Conservation (phyloP, 2,797 vertebrate species). For the Trachurus trachurus region DNA sequence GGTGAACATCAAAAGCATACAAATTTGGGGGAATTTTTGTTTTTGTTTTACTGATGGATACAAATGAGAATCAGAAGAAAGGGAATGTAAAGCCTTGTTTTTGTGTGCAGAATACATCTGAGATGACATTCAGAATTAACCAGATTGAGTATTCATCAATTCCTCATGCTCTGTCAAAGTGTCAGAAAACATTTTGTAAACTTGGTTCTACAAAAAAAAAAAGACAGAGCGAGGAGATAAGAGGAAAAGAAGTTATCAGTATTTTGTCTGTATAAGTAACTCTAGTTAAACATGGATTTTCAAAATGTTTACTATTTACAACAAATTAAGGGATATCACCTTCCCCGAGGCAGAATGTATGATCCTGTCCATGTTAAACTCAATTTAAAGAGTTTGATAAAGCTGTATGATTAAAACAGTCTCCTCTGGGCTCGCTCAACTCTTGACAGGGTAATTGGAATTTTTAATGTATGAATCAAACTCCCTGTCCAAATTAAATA, state of each 20-base stretch:
- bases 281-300: constrained; percentile 78
- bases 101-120: background rate
- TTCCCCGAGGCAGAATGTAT: constrained; percentile 77
- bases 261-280: constrained; percentile 62
- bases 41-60: constrained; percentile 7
- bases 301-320: constrained; percentile 79
- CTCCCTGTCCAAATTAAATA: constrained; percentile 82
- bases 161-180: constrained; percentile 16
- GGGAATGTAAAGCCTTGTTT: constrained; percentile 1
- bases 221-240: constrained; percentile 6
- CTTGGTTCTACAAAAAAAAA: background rate
- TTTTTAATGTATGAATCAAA: constrained; percentile 84
- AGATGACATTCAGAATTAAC: constrained; percentile 3
- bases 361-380: constrained; percentile 80
- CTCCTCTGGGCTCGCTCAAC: constrained; percentile 80
- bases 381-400: constrained; percentile 83
- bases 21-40: constrained; percentile 14
- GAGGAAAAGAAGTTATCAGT: constrained; percentile 33
- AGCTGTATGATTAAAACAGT: constrained; percentile 82
- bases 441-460: constrained; percentile 85
- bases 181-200: constrained; percentile 18
- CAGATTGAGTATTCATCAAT: constrained; percentile 9
- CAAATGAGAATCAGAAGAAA: constrained; percentile 4
- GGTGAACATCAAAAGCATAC: constrained; percentile 23
- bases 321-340: constrained; percentile 81